Percentiles rank a stretch among this genome's conserved stretches.
phyloP scores from a whole-genome alignment of 2,888 invertebrate genomes.

The Hemithea aestivaria region DNA sequence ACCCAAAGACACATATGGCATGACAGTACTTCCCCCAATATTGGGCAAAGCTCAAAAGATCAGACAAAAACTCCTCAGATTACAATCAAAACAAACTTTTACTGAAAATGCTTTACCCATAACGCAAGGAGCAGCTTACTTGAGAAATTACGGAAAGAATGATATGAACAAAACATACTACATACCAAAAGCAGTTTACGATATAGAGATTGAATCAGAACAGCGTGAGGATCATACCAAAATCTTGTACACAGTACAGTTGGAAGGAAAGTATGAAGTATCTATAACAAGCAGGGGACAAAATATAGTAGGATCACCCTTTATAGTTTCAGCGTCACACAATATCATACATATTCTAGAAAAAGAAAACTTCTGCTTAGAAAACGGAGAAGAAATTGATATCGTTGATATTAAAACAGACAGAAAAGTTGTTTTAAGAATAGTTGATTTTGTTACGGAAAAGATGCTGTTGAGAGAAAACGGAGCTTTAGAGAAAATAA shows the following conservation, averaged over 20 bases:
- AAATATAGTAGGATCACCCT: constrained; percentile 80
- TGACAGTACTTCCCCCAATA: constrained; percentile 62
- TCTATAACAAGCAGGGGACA: constrained; percentile 77
- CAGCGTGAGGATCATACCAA: constrained; percentile 68
- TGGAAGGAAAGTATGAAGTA: constrained; percentile 78
- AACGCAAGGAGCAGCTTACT: constrained; percentile 65
- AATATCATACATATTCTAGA: constrained; percentile 56
- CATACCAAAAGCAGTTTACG: constrained; percentile 69
- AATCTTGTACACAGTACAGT: constrained; percentile 70
- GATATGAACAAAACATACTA: constrained; percentile 70
- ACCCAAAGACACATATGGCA: constrained; percentile 68
- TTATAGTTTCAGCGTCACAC: constrained; percentile 64
- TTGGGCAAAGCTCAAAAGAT: constrained; percentile 70
- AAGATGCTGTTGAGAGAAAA: constrained; percentile 77
- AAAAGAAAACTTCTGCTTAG: constrained; percentile 59
- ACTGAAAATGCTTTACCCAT: constrained; percentile 65
- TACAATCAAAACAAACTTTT: constrained; percentile 53
- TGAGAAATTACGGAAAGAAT: constrained; percentile 65
- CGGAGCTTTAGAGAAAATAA: constrained; percentile 68
- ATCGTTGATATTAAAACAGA: constrained; percentile 66
- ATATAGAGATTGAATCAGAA: constrained; percentile 73
- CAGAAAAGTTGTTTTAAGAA: constrained; percentile 70
- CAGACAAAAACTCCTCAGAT: constrained; percentile 62
- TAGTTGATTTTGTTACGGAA: constrained; percentile 77
- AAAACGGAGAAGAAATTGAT: constrained; percentile 72